Conservation (phyloP, 2,888 invertebrate genomes). For the Ectobius pallidus region DNA sequence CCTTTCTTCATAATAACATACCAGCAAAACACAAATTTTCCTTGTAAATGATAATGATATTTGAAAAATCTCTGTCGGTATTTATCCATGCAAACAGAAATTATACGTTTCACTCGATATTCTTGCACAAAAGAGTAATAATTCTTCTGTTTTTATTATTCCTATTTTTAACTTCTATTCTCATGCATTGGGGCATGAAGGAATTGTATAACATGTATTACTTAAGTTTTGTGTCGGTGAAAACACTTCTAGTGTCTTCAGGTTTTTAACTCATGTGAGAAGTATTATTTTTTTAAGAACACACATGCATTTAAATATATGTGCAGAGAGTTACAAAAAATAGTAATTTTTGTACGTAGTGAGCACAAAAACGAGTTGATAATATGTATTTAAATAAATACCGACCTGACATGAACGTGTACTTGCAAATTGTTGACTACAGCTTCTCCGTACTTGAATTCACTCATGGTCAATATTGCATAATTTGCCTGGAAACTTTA, state of each 20-base stretch:
- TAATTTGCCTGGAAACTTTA: no score
- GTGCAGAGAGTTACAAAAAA: not conserved
- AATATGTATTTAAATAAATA: not conserved
- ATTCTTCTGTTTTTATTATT: not conserved
- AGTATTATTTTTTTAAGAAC: not conserved
- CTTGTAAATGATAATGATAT: not conserved
- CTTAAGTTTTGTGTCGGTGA: not conserved
- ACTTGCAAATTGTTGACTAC: not conserved
- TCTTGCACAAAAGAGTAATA: conserved; percentile 15
- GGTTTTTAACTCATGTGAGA: not conserved
- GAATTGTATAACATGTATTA: not conserved
- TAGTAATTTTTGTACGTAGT: not conserved
- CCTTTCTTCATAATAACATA: conserved; percentile 12
- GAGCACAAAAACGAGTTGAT: not conserved
- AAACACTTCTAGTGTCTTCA: not conserved
- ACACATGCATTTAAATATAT: not conserved
- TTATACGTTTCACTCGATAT: not conserved
- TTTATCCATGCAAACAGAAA: conserved; percentile 20
- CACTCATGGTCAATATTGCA: not conserved
- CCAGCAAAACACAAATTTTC: not conserved
- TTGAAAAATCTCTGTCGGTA: conserved; percentile 3
- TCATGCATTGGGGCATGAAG: conserved; percentile 11
- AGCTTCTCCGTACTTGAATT: not conserved
- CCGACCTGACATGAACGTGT: not conserved
- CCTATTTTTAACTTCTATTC: not conserved